Conservation (phyloP, 2,888 invertebrate species). For the Pristionchus maxplancki region DNA sequence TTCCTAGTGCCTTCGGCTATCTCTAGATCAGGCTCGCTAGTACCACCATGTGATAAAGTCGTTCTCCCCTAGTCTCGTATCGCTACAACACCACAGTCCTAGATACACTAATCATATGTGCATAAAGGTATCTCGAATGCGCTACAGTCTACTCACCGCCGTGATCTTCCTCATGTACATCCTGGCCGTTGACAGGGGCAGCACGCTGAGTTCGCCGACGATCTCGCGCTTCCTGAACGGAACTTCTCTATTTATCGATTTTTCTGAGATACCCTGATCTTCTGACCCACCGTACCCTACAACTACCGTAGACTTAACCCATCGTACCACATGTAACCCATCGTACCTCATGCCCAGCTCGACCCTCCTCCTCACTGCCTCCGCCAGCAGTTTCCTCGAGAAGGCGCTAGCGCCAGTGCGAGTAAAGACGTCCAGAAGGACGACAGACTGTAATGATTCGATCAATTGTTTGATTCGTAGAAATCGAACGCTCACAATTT, state of each 20-base stretch:
- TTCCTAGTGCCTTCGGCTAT: no score
- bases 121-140: not conserved
- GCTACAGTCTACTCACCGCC: not conserved
- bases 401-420: not conserved
- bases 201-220: not conserved
- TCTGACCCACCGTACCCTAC: not conserved
- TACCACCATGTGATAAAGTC: no score
- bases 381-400: not conserved
- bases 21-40: no score
- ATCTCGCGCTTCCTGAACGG: constrained; percentile 4
- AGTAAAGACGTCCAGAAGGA: constrained; percentile 17
- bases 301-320: not conserved
- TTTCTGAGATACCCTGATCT: no score
- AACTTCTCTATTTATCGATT: no score
- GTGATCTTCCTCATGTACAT: constrained; percentile 29
- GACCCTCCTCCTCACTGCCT: not conserved
- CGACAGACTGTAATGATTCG: not conserved
- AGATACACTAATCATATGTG: not conserved
- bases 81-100: no score
- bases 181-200: not conserved
- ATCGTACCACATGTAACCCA: not conserved
- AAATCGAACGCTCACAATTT: no score
- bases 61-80: no score
- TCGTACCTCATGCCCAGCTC: not conserved
- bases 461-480: no score